These are phyloP conservation scores for Drosophila gaucha DNA, from an alignment of 2,888 invertebrate species.

Conservation along the genomic window DNA sequence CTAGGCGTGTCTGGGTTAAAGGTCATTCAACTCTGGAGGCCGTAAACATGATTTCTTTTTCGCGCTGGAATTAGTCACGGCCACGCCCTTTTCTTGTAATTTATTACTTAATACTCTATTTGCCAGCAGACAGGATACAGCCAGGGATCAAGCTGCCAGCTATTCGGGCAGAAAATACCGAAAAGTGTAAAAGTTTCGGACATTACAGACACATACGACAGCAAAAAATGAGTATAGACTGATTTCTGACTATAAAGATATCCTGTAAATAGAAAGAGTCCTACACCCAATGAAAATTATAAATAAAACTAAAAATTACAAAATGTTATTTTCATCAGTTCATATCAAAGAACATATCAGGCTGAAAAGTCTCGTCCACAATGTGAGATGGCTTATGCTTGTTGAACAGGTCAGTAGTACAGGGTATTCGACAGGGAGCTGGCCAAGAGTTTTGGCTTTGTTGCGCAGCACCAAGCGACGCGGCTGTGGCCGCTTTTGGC, in stretches of 20 bases:
- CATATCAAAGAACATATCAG: too few relatives aligned
- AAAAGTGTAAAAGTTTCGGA: conserved; percentile 28
- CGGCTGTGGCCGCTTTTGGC: conserved; percentile 42
- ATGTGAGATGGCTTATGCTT: background rate
- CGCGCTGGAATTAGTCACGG: conserved; percentile 54
- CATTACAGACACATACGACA: conserved; percentile 2
- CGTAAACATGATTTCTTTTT: conserved; percentile 23
- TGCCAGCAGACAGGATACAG: conserved; percentile 32
- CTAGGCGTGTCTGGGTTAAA: conserved; percentile 24
- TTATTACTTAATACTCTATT: conserved; percentile 70
- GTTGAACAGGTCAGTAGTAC: background rate
- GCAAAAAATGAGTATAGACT: background rate
- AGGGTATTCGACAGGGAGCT: conserved; percentile 22
- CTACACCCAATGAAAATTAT: too few relatives aligned
- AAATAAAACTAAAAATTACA: background rate
- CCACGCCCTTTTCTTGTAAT: conserved; percentile 66
- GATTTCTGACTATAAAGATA: background rate
- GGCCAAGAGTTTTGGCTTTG: conserved; percentile 22
- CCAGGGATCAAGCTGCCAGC: conserved; percentile 22
- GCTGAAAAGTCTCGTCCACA: background rate
- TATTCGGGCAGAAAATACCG: background rate
- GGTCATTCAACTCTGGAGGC: conserved; percentile 31
- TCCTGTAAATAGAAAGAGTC: conserved; percentile 1
- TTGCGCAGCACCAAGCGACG: conserved; percentile 1
- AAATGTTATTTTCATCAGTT: too few relatives aligned